phyloP scores from a whole-genome alignment of 2,113 vertebrate genomes.

The Clupea harengus region DNA sequence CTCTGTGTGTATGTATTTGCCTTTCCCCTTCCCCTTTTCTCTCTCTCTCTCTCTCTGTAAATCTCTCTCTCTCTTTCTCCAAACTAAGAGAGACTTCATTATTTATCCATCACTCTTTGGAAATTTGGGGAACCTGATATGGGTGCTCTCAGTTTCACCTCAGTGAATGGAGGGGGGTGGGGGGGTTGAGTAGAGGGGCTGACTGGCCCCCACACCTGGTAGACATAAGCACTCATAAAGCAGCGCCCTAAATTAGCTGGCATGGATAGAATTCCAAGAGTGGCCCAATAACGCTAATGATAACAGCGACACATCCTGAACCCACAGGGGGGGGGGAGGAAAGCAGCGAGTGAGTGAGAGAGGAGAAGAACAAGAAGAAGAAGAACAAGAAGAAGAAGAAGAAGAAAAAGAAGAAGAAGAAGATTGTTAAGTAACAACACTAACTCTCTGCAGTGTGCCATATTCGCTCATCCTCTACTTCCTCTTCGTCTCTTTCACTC shows the following conservation, averaged over 20 bases:
- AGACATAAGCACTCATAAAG: constrained; percentile 11
- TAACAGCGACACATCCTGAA: background rate
- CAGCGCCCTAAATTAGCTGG: background rate
- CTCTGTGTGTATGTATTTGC: background rate
- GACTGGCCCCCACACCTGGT: constrained; percentile 4
- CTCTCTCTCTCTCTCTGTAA: constrained; percentile 22
- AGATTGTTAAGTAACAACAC: too few species aligned
- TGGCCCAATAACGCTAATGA: constrained; percentile 10
- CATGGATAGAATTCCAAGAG: background rate
- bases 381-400: background rate
- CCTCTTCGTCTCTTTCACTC: background rate
- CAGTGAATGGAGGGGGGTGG: constrained; percentile 45
- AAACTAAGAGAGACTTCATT: constrained; percentile 53
- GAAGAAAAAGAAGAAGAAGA: background rate
- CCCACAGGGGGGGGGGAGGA: constrained; percentile 42
- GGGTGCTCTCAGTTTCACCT: constrained; percentile 40
- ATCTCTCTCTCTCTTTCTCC: constrained; percentile 44
- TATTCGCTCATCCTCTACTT: background rate
- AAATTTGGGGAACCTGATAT: constrained; percentile 47
- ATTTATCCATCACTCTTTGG: constrained; percentile 58
- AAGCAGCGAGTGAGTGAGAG: background rate
- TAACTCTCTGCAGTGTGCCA: too few species aligned
- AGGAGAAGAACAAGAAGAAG: background rate
- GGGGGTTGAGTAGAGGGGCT: constrained; percentile 34
- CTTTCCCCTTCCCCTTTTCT: background rate